Percentiles rank a stretch among this genome's conserved stretches.
These are phyloP conservation scores for Gymnoscopelus microlampas DNA, from an alignment of 2,797 vertebrate species.

Conservation along the genomic window DNA sequence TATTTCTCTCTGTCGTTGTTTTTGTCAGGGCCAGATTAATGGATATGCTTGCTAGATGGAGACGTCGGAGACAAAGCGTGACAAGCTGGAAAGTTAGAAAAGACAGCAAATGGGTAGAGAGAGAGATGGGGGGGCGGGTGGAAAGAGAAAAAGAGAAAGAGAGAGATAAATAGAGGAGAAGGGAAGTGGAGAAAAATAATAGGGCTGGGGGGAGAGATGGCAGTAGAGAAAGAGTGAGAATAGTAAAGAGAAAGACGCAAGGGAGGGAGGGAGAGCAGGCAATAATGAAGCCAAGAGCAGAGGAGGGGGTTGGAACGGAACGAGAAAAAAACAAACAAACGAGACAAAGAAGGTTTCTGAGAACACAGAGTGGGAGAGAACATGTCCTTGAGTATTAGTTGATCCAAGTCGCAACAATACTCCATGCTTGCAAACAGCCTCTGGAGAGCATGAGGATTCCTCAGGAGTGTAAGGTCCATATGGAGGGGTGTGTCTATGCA, in stretches of 20 bases:
- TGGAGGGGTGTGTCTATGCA: conserved; percentile 26
- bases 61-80: background rate
- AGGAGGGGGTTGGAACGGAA: background rate
- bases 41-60: background rate
- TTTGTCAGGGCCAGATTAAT: background rate
- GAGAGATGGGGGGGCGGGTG: background rate
- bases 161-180: background rate
- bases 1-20: background rate
- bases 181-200: background rate
- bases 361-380: no score
- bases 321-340: background rate
- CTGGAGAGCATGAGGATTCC: conserved; percentile 27
- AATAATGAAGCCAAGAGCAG: background rate
- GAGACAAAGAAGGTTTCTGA: background rate
- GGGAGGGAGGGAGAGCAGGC: background rate
- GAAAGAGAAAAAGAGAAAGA: background rate
- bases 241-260: background rate
- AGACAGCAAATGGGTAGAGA: no score
- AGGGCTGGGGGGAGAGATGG: no score
- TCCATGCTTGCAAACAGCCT: no score
- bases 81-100: background rate
- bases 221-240: background rate
- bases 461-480: conserved; percentile 12
- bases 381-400: no score
- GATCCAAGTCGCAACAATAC: no score